Base-by-base conservation (phyloP, 1,140 invertebrate species). In the Batillaria attramentaria region DNA sequence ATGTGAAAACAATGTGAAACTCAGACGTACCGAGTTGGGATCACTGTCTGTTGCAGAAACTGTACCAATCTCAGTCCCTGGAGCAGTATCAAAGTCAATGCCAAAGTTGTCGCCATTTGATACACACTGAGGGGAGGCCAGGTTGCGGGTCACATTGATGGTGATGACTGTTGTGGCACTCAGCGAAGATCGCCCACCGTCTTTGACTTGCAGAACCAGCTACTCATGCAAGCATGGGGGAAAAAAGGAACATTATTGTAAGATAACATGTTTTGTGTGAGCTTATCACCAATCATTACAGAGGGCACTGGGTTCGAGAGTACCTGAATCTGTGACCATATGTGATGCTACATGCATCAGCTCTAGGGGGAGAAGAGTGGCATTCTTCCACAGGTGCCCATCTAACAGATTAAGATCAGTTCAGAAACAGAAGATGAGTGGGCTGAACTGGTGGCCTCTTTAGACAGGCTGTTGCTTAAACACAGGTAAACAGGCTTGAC, bases 101-200 rank as follows among this genome's bases (percentile, higher is more conserved):
- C 50, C 75, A 4, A 70, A 60, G 28, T 77, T 79, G 39, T 57
- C 6, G 20, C 33, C 57, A 10, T 54, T 28, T 18, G 65, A n/a
- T n/a, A 46, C 62, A 86, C 97, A 98, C 24, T 95, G 93, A 13
- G 97, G 97, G 1, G 87, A 77, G 33, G 83, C 75, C 54, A 91
- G 86, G 70, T 92, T 92, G 16, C 84, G 80, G 39, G 84, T 83
- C 72, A 88, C 85, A 37, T 28, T 82, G 16, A 88, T 88, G 18
- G 33, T 78, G 20, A 86, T 82, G 37, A 69, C 77, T 13, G 83
- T 50, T n/a, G 78, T 86, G 8, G 83, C 69, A 60, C 72, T 79
- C 46, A 75, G 54, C 5, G 81, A 62, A 6, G 86, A 82, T 8
- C 74, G 72, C 5, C 84, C 86, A 57, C 81, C 86, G 78, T 87